A percentile compares a stretch with the other conserved stretches of the same genome.
Conservation (phyloP, 2,888 invertebrate genomes). For the Ariolimax columbianus region DNA sequence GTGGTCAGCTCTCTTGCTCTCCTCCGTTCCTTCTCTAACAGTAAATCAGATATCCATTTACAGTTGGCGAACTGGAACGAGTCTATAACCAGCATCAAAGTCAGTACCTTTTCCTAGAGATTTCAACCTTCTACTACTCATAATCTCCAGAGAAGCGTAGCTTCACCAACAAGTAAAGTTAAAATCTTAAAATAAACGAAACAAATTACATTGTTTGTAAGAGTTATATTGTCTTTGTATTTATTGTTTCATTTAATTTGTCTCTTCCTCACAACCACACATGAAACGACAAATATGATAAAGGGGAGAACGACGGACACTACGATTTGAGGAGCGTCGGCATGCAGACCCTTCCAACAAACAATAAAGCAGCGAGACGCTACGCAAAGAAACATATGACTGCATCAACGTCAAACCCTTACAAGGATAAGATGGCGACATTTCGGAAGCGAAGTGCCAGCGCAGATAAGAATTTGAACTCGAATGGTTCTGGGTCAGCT, state of each 20-base stretch:
- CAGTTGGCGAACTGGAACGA: too few species aligned
- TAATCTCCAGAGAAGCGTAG: too few species aligned
- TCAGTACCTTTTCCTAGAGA: too few species aligned
- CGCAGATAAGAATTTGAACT: background rate
- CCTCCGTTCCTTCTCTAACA: too few species aligned
- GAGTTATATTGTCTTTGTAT: background rate
- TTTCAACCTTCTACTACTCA: too few species aligned
- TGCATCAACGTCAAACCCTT: background rate
- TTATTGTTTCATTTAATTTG: background rate
- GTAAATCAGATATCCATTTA: too few species aligned
- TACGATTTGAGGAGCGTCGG: slow-evolving; percentile 53
- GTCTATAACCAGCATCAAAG: too few species aligned
- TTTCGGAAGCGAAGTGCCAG: background rate
- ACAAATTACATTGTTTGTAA: too few species aligned
- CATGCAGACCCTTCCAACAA: slow-evolving; percentile 47
- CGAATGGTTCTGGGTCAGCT: background rate
- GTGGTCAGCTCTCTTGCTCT: too few species aligned
- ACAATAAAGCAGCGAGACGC: background rate
- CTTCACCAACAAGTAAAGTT: too few species aligned
- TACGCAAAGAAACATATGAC: slow-evolving; percentile 18
- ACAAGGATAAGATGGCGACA: slow-evolving; percentile 29
- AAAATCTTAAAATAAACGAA: too few species aligned
- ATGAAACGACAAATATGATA: background rate
- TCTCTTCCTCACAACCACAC: background rate
- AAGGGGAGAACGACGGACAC: background rate